phyloP scores from a whole-genome alignment of 2,113 vertebrate genomes.

The Limanda limanda region DNA sequence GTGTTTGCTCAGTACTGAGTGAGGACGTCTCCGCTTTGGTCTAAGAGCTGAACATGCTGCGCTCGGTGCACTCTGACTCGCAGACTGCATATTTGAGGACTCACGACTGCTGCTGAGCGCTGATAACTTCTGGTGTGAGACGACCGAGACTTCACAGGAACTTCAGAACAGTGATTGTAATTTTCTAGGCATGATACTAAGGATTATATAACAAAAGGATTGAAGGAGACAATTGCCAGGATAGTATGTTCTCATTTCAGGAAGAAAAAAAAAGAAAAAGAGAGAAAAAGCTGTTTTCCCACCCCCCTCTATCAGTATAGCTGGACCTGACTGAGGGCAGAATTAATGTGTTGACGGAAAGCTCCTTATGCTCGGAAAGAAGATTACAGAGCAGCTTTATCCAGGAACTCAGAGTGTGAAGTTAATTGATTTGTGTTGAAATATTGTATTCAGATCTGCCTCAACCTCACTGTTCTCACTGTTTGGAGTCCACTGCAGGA shows the following conservation, averaged over 20 bases:
- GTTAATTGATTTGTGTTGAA: conserved; percentile 82
- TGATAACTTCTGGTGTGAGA: conserved; percentile 28
- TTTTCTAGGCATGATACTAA: conserved; percentile 36
- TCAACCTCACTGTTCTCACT: conserved; percentile 68
- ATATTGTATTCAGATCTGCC: conserved; percentile 67
- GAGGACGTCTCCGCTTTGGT: conserved; percentile 39
- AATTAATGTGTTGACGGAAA: conserved; percentile 80
- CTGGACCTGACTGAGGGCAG: conserved; percentile 69
- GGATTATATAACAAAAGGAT: conserved; percentile 60
- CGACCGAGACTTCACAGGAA: conserved; percentile 17
- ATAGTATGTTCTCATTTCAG: conserved; percentile 39
- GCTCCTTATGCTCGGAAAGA: conserved; percentile 79
- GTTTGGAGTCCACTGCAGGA: conserved; percentile 53
- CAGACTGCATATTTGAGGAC: conserved; percentile 7
- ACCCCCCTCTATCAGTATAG: conserved; percentile 47
- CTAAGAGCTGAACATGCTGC: conserved; percentile 13
- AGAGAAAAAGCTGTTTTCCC: conserved; percentile 18
- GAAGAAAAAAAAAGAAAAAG: background rate
- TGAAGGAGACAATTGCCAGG: conserved; percentile 33
- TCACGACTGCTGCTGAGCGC: conserved; percentile 3
- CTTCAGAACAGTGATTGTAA: conserved; percentile 31
- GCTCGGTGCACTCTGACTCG: conserved; percentile 6
- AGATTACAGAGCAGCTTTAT: conserved; percentile 81
- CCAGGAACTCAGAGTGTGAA: conserved; percentile 71
- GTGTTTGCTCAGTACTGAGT: conserved; percentile 26